Evolutionary conservation across 2,888 invertebrate genomes (phyloP), one percentile per base, ranked within the genome.

Genomic region (Plagiodera versicolora): DNA sequence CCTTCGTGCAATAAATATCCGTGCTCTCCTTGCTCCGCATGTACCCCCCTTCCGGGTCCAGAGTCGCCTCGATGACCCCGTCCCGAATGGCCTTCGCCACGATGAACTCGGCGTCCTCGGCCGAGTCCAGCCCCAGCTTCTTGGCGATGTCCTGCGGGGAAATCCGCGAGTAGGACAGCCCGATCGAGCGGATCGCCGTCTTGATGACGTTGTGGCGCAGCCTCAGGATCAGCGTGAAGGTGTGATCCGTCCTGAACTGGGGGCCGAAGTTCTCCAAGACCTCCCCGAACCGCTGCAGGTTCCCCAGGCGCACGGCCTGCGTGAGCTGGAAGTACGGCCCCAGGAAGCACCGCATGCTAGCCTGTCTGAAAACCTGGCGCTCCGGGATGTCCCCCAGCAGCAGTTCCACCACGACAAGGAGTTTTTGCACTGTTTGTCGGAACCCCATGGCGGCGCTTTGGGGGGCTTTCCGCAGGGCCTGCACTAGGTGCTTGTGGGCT

Each of bases 371-470:
- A 61, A 96, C 89, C 70, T 94, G 91, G 59, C 99, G 85, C 76
- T 99, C 98, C 0, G 99, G 99, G 70, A 99, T 99, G 79, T 99
- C 98, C 65, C 99, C 99, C 68, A 99, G 82, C 35, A 98, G 82
- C 56, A 98, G 81, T 77, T 98, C 97, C 0, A 98, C 98, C 24
- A 96, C 94, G 60, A 98, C 94, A 1, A 95, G 91, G 58, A 98
- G 82, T 78, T 97, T 98, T 76, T 98, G 96, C 0, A 95, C 97
- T 16, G 95, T 95, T 82, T 99, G 99, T 64, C 98, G 90, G 77
- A 99, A 99, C 39, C 99, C 99, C 65, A 98, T 91, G n/a, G 98
- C 99, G 20, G 97, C 91, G 72, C 93, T 92, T 80, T 98, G 98
- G 0, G 99, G 99, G 0, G 99, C 96, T 80, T 99, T 99, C 19